Base-by-base conservation (phyloP, 2,888 invertebrate genomes). In the Apotomis betuletana region DNA sequence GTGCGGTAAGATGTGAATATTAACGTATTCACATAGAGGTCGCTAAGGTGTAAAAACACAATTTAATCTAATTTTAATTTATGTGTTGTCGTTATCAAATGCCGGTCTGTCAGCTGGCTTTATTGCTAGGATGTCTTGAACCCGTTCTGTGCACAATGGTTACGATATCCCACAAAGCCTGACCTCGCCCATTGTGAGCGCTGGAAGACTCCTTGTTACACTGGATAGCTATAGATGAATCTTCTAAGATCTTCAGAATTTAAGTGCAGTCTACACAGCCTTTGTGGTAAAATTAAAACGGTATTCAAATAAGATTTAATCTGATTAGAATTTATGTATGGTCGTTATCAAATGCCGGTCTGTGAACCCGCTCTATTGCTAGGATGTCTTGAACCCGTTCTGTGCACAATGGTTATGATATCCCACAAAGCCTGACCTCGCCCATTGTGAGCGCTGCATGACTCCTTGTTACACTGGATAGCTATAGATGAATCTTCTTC, bases 161-260 rank as follows among this genome's bases (percentile, higher is more conserved):
- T 68, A 60, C 82, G 81, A 82, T 81, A 80, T 77, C 76, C 75
- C 77, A 83, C 83, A 83, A 81, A 77, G 80, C 75, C 77, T 86
- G 90, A 87, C 89, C 90, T 90, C 88, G 79, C 81, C 81, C 81
- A 87, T 88, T 89, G 85, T 87, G 74, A 78, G 73, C 74, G 79
- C 81, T 83, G 83, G 85, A 83, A 84, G 83, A 78, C 77, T 75
- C 15, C 15, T 15, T 67, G 13, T 46, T n/a, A 51, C 27, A 58
- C 41, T 15, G 10, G 63, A 59, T 52, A 52, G 59, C 27, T 67
- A 61, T 41, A 64, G 65, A 59, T 8, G 46, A 57, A 51, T 15
- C 70, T 67, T 52, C 58, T 41, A 0, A 0, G 15, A 60, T 81
- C 82, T 84, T n/a, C n/a, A n/a, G n/a, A n/a, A n/a, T n/a, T n/a